Percentiles rank a stretch among this genome's conserved stretches.
Evolutionary conservation across 2,113 vertebrate species (phyloP).

Genomic region (Acanthisitta chloris): DNA sequence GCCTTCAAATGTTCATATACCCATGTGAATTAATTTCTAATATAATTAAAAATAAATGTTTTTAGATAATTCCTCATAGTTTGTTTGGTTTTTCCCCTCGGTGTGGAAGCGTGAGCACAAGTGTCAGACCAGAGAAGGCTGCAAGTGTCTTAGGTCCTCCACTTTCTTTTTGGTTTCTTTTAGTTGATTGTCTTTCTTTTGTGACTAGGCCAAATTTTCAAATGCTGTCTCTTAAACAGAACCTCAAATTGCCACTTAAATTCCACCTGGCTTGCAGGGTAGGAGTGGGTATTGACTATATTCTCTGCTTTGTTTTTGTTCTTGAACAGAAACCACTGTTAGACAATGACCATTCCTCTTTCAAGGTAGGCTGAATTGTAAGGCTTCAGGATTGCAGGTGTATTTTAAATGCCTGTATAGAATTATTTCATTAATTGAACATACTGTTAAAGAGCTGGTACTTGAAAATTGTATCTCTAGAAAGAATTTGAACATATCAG

Average conservation of each 20-base stretch:
- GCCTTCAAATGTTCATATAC: constrained; percentile 44
- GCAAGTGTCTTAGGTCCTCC: neutral
- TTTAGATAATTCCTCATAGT: constrained; percentile 57
- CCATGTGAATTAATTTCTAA: constrained; percentile 43
- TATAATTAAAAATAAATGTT: constrained; percentile 58
- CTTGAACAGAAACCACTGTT: constrained; percentile 62
- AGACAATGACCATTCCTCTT: constrained; percentile 66
- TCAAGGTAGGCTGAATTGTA: constrained; percentile 67
- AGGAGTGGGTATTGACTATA: constrained; percentile 65
- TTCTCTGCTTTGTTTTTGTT: constrained; percentile 66
- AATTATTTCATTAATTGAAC: constrained; percentile 29
- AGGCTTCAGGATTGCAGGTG: constrained; percentile 56
- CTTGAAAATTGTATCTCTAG: constrained; percentile 57
- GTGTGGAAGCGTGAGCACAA: neutral
- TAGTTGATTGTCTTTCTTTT: neutral
- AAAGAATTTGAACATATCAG: neutral
- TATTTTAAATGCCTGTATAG: constrained; percentile 43
- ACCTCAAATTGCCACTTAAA: constrained; percentile 43
- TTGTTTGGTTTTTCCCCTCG: constrained; percentile 58
- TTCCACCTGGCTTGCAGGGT: constrained; percentile 58
- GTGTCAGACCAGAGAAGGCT: neutral
- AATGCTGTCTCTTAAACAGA: constrained; percentile 64
- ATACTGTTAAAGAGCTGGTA: constrained; percentile 62
- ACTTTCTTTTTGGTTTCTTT: neutral
- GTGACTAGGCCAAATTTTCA: constrained; percentile 54